Evolutionary conservation across 2,113 vertebrate genomes (phyloP), one percentile per base, ranked within the genome.

Genomic region (Gracilinanus agilis): DNA sequence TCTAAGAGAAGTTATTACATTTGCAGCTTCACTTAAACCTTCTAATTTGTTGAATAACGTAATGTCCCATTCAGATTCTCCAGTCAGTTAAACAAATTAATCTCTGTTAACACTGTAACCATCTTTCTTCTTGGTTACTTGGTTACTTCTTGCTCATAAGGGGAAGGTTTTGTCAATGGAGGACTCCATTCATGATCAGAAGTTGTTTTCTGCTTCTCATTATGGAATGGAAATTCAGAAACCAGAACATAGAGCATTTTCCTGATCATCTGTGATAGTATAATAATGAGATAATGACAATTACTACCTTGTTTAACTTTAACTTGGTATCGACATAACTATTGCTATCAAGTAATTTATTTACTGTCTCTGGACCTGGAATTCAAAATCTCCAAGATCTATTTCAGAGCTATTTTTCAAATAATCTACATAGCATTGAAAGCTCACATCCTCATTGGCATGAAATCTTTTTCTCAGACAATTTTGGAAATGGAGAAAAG

Each of bases 401-500:
- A 13, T 13, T 92, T 40, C 53, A 13, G n/a, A 92, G 29, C 23
- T 88, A 53, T 88, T 89, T 53, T 88, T 89, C 44, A 89, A 90
- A 67, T 92, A 27, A 92, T 88, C 88, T 92, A 88, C 7, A 88
- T 92, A 24, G 40, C n/a, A 13, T 88, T 83, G n/a, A 88, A 54
- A 54, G 53, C 7, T 90, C 44, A 27, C 24, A 53, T 27, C 24
- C 44, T 12, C 24, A 53, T 19, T 53, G 89, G 4, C 89, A 53
- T 53, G 89, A 90, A 90, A 53, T 90, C 89, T 25, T 44, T 90
- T 49, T 90, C 49, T 24, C 27, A 29, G 89, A 44, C 0, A 29
- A 53, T 49, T 23, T 12, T 44, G 88, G 88, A 44, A 9, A 53
- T 25, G 89, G 44, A 7, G 24, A 29, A 49, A 49, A 49, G 24